Base-by-base conservation (phyloP, 2,797 vertebrate species). In the Tiaroga cobitis region DNA sequence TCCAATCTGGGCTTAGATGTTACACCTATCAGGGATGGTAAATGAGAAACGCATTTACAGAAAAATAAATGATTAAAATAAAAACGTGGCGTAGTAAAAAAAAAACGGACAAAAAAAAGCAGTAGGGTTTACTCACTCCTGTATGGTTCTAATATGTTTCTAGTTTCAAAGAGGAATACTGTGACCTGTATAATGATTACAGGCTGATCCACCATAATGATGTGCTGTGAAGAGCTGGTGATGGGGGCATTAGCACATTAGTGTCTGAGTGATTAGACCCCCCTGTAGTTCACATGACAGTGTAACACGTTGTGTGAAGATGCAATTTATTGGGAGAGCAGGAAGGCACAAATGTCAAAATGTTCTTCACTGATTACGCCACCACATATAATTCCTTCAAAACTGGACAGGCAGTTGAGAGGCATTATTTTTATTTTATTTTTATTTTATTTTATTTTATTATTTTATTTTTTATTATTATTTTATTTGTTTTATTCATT, bases 111-210 rank as follows among this genome's bases (percentile, higher is more conserved):
- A 79, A n/a, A 59, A 46, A 56, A 72, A 79, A 61, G 68, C 29
- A 37, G 81, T 4, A 78, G 26, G 9, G 49, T 41, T 78, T 68
- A 34, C 19, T 59, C 19, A 29, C 56, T 34, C 76, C 65, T 26
- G 15, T 51, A 34, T 61, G 19, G n/a, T 46, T 73, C 21, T 63
- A 6, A 21, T 51, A 49, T 39, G 51, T 80, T 73, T 72, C 68
- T 80, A 51, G 51, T 65, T 63, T 49, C 24, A 80, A 54, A 79
- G 76, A 73, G 39, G 70, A 80, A 65, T 70, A 18, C 67, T 63
- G 77, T 73, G 83, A 73, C 67, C 77, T 85, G 68, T 85, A 13
- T 46, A 46, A 72, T 79, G 67, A 72, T 72, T 72, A 61, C 29
- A 59, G 68, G 9, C 76, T 72, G 82, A 80, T 73, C 76, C 51